A percentile compares a stretch with the other conserved stretches of the same genome.
Conservation (phyloP, 2,888 invertebrate genomes). For the Ganaspis brasiliensis region DNA sequence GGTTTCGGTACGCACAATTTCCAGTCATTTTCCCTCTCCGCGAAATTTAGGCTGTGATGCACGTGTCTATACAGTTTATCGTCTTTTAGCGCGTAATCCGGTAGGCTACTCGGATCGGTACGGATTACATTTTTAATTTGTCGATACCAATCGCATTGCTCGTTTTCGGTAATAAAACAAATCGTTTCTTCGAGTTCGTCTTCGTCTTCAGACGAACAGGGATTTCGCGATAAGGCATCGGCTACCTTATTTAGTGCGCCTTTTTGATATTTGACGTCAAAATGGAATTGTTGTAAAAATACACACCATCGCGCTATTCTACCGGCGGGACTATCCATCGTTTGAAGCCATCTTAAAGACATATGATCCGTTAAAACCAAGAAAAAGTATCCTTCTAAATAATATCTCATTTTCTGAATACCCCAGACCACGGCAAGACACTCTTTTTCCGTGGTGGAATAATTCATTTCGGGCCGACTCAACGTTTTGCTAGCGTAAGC, state of each 20-base stretch:
- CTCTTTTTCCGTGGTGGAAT: too few relatives aligned
- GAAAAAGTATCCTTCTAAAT: constrained; percentile 50
- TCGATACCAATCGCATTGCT: too few relatives aligned
- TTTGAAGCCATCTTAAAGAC: constrained; percentile 41
- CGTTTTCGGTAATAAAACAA: too few relatives aligned
- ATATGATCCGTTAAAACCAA: constrained; percentile 46
- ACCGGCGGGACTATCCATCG: background rate
- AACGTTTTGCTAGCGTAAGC: too few relatives aligned
- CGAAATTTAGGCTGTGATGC: too few relatives aligned
- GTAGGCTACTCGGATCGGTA: background rate
- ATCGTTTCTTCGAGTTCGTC: background rate
- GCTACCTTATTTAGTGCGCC: too few relatives aligned
- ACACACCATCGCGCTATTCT: too few relatives aligned
- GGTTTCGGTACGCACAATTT: background rate
- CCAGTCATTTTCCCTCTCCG: background rate
- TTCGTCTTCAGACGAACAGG: constrained; percentile 24
- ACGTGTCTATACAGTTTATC: too few relatives aligned
- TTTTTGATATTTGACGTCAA: too few relatives aligned
- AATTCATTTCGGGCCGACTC: constrained; percentile 53
- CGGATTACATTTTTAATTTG: too few relatives aligned
- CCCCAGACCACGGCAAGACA: constrained; percentile 57
- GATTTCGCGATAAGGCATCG: constrained; percentile 54
- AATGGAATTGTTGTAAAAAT: too few relatives aligned
- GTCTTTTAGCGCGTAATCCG: too few relatives aligned
- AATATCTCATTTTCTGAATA: constrained; percentile 44